Evolutionary conservation across 1,140 invertebrate genomes (phyloP).

Genomic region (Gonatopus flavifemur): DNA sequence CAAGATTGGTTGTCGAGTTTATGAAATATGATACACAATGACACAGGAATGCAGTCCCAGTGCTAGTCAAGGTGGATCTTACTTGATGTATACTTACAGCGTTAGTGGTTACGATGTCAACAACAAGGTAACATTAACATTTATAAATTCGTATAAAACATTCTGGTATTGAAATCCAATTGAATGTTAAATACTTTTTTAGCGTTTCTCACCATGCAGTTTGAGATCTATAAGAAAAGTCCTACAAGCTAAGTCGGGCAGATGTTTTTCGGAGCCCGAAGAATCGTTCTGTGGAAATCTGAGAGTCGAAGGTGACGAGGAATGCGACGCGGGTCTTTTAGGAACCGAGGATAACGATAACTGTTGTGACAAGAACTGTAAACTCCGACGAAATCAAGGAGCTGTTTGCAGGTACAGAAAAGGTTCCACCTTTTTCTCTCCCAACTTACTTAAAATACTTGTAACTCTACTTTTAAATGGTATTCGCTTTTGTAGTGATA

Average conservation of each 20-base stretch:
- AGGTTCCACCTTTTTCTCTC: slow-evolving; percentile 4
- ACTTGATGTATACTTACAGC: slow-evolving; percentile 97
- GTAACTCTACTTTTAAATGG: slow-evolving; percentile 7
- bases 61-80: slow-evolving; percentile 90
- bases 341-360: slow-evolving; percentile 89
- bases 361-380: slow-evolving; percentile 92
- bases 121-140: slow-evolving; percentile 79
- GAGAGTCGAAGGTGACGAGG: slow-evolving; percentile 89
- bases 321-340: slow-evolving; percentile 90
- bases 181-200: slow-evolving; percentile 35
- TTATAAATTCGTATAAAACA: not conserved
- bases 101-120: slow-evolving; percentile 96
- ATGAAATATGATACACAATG: too few species aligned
- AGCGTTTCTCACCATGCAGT: slow-evolving; percentile 95
- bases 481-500: slow-evolving; percentile 73
- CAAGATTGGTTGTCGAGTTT: too few species aligned
- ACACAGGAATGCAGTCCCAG: slow-evolving; percentile 83
- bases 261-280: slow-evolving; percentile 92
- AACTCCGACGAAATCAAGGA: slow-evolving; percentile 74
- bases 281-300: slow-evolving; percentile 94
- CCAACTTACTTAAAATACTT: not conserved
- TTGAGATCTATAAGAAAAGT: slow-evolving; percentile 90
- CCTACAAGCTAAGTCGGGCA: slow-evolving; percentile 84
- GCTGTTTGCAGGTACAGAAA: slow-evolving; percentile 76
- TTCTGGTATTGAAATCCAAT: slow-evolving; percentile 14